Conservation (phyloP, 2,113 vertebrate species). For the Coptodon bakossiorum region DNA sequence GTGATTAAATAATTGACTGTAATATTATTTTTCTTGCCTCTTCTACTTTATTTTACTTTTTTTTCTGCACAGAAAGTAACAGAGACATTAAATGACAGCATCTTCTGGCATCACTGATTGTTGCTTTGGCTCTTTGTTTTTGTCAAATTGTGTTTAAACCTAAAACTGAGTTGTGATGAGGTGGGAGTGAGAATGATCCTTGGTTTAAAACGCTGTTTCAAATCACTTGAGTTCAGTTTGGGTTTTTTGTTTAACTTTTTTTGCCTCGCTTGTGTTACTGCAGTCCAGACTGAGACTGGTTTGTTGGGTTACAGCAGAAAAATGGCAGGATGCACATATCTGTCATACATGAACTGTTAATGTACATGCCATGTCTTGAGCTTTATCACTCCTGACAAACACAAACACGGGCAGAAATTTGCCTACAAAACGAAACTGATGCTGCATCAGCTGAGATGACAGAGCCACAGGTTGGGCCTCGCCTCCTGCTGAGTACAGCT, state of each 20-base stretch:
- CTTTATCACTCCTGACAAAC: neutral
- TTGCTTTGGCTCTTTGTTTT: neutral
- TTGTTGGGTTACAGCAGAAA: neutral
- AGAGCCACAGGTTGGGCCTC: neutral
- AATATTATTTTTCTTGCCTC: neutral
- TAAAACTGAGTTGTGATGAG: neutral
- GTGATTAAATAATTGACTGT: neutral
- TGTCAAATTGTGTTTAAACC: neutral
- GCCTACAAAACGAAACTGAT: neutral
- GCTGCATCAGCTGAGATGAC: neutral
- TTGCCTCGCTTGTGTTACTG: neutral
- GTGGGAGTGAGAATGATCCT: neutral
- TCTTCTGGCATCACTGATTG: neutral
- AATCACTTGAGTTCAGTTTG: neutral
- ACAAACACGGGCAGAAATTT: neutral
- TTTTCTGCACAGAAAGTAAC: neutral
- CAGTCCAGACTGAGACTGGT: neutral
- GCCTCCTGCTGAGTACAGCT: neutral
- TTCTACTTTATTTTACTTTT: neutral
- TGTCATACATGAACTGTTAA: neutral
- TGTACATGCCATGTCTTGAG: neutral
- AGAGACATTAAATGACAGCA: neutral
- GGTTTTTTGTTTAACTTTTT: neutral
- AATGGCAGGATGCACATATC: neutral
- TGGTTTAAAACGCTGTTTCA: neutral